Evolutionary conservation across 2,797 vertebrate species (phyloP).

Genomic region (Glyptemys insculpta): DNA sequence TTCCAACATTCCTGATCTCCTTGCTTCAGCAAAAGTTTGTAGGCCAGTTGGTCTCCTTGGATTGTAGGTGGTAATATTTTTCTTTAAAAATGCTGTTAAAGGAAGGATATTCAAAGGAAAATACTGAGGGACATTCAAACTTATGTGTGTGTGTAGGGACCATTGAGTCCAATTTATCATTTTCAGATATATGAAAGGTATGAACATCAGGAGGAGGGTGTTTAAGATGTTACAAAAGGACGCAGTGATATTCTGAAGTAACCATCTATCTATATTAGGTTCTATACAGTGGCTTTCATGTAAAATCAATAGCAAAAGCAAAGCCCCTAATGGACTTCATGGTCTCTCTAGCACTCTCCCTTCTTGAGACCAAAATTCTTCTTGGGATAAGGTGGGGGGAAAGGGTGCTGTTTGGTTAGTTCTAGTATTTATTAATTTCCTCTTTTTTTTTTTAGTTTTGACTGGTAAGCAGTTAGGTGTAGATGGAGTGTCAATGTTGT

Average conservation of each 20-base stretch:
- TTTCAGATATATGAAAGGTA: neutral
- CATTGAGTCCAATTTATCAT: neutral
- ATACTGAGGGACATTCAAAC: neutral
- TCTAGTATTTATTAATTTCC: neutral
- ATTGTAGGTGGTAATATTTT: neutral
- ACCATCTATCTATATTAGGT: neutral
- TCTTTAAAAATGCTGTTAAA: neutral
- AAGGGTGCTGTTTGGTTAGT: neutral
- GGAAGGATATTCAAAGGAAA: neutral
- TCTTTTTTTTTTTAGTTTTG: neutral
- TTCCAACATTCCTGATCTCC: constrained; percentile 33
- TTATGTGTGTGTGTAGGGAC: neutral
- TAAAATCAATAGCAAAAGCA: neutral
- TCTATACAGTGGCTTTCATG: neutral
- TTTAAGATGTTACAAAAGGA: neutral
- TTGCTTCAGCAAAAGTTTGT: constrained; percentile 12
- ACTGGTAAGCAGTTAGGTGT: neutral
- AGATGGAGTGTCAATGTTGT: neutral
- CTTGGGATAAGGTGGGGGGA: neutral
- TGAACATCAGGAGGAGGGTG: neutral
- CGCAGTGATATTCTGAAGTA: neutral
- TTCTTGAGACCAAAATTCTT: neutral
- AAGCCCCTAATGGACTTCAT: neutral
- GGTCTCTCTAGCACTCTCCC: neutral
- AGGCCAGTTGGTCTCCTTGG: constrained; percentile 5